Evolutionary conservation across 2,113 vertebrate genomes (phyloP).

Genomic region (Toxotes jaculatrix): DNA sequence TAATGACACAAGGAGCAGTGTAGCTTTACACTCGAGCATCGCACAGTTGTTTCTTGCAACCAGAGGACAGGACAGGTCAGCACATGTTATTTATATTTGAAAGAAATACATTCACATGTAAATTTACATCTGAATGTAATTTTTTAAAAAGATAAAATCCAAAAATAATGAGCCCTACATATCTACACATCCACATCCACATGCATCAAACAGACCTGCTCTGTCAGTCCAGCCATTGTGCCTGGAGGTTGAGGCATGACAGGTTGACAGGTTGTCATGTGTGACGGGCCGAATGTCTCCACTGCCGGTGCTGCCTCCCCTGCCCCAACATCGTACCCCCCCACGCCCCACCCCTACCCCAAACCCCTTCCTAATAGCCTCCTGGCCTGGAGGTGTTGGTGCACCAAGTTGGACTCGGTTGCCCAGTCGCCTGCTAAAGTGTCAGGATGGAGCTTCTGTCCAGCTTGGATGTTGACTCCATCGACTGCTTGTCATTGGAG

Average conservation of each 20-base stretch:
- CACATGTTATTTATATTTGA: background rate
- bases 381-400: conserved; percentile 56
- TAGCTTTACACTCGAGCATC: background rate
- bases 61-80: background rate
- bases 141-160: conserved; percentile 8
- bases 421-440: conserved; percentile 48
- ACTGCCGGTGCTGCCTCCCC: conserved; percentile 57
- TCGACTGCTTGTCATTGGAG: conserved; percentile 11
- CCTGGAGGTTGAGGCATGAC: conserved; percentile 87
- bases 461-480: conserved; percentile 32
- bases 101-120: background rate
- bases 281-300: conserved; percentile 75
- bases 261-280: conserved; percentile 88
- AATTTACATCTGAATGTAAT: background rate
- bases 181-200: conserved; percentile 13
- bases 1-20: background rate
- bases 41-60: background rate
- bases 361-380: conserved; percentile 60
- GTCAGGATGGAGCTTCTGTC: conserved; percentile 63
- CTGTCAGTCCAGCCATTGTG: conserved; percentile 73
- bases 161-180: conserved; percentile 54
- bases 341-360: background rate
- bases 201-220: conserved; percentile 45
- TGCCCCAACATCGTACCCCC: conserved; percentile 44
- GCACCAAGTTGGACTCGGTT: conserved; percentile 46